phyloP scores from a whole-genome alignment of 2,888 invertebrate species.

The Cerastis leucographa region DNA sequence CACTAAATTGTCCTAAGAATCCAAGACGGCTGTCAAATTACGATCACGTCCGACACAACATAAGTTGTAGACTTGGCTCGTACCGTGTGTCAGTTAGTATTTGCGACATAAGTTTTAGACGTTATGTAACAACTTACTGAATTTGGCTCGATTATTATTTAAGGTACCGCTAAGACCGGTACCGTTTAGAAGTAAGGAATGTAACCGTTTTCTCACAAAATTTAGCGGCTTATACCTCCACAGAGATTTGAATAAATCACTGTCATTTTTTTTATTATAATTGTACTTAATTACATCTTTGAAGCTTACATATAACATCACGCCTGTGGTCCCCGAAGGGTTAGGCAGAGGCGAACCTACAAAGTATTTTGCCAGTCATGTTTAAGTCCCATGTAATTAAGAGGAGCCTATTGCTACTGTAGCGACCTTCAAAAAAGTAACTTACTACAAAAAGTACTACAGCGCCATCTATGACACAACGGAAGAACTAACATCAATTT shows the following conservation, averaged over 20 bases:
- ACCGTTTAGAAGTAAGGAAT: background rate
- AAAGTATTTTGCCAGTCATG: too few relatives aligned
- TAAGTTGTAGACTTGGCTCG: constrained; percentile 28
- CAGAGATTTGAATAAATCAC: background rate
- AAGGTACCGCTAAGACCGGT: background rate
- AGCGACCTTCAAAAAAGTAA: too few relatives aligned
- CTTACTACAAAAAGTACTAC: too few relatives aligned
- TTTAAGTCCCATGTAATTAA: too few relatives aligned
- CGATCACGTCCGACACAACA: constrained; percentile 31
- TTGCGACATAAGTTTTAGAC: constrained; percentile 27
- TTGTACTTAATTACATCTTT: background rate
- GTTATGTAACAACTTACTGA: constrained; percentile 27
- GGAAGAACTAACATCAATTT: too few relatives aligned
- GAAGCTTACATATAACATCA: too few relatives aligned
- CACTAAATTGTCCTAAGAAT: constrained; percentile 17
- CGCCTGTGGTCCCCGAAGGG: too few relatives aligned
- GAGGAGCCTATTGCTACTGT: too few relatives aligned
- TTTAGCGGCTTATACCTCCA: background rate
- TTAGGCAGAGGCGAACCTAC: too few relatives aligned
- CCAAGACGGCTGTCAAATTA: constrained; percentile 33
- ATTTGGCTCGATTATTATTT: constrained; percentile 12
- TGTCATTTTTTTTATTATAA: background rate
- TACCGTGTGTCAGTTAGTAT: constrained; percentile 27
- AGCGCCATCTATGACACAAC: too few relatives aligned
- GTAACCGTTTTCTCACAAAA: background rate